These are phyloP conservation scores for Ganaspis sp. DNA, from an alignment of 1,140 invertebrate genomes.

Conservation along the genomic window DNA sequence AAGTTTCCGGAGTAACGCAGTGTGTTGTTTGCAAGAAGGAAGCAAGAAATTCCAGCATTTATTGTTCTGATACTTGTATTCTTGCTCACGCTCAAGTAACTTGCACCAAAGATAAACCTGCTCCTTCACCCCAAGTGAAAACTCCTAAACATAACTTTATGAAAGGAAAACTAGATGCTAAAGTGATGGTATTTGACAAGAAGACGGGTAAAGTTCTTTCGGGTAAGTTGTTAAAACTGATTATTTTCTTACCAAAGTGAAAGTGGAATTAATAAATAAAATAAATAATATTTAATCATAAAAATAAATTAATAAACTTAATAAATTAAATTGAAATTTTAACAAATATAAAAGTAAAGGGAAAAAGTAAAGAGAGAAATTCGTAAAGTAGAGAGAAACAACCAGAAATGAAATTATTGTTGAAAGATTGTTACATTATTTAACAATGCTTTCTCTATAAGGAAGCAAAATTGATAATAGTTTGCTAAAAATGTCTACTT, in stretches of 20 bases:
- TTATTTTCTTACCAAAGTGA: too few species aligned
- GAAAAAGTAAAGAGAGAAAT: too few species aligned
- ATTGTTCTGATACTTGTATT: constrained; percentile 93
- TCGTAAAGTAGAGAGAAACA: too few species aligned
- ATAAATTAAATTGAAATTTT: too few species aligned
- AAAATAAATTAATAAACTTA: too few species aligned
- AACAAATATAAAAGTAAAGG: too few species aligned
- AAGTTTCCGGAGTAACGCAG: constrained; percentile 62
- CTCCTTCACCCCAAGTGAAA: constrained; percentile 52
- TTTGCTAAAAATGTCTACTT: constrained; percentile 36
- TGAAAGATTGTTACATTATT: too few species aligned
- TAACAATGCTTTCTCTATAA: too few species aligned
- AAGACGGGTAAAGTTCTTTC: constrained; percentile 85
- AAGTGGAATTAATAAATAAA: too few species aligned
- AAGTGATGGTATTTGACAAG: constrained; percentile 87
- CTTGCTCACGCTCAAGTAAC: constrained; percentile 88
- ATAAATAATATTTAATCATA: too few species aligned
- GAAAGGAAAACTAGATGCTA: constrained; percentile 73
- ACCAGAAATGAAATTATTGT: too few species aligned
- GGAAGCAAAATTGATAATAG: constrained; percentile 29
- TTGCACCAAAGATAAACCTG: constrained; percentile 74
- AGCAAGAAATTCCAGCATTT: constrained; percentile 84
- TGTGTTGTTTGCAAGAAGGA: constrained; percentile 87
- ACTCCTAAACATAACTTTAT: constrained; percentile 61
- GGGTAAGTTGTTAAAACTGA: too few species aligned